These are phyloP conservation scores for Phallusia fumigata DNA, from an alignment of 23 tunicate species.

Conservation along the genomic window DNA sequence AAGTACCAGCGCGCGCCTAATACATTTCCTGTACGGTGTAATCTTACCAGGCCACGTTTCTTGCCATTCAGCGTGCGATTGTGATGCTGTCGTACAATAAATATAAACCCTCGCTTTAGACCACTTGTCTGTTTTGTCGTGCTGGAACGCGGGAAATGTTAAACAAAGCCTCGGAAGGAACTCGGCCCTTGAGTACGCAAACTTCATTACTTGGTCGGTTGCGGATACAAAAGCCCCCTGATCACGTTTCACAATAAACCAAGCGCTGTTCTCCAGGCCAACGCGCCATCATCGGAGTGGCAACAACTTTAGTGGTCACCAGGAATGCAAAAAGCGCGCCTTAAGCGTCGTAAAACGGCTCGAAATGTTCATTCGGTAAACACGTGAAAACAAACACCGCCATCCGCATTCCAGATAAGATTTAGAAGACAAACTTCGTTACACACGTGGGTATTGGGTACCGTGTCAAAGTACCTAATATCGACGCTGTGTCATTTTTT, in stretches of 20 bases:
- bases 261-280: not conserved
- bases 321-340: not conserved
- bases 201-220: not conserved
- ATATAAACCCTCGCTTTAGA: not conserved
- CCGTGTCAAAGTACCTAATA: not conserved
- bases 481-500: too few species aligned
- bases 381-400: not conserved
- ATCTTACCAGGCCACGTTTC: not conserved
- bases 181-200: slow-evolving; percentile 1
- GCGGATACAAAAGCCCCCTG: not conserved
- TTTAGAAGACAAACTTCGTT: not conserved
- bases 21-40: slow-evolving; percentile 2
- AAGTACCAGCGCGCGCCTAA: not conserved
- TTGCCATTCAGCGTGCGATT: not conserved
- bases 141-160: slow-evolving; percentile 7
- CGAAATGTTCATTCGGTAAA: not conserved
- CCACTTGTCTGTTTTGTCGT: not conserved
- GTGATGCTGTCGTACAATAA: not conserved
- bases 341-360: not conserved
- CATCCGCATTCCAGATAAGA: slow-evolving; percentile 12
- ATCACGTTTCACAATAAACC: slow-evolving; percentile 11
- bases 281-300: not conserved
- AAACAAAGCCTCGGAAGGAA: slow-evolving; percentile 23
- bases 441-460: not conserved
- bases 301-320: not conserved